Evolutionary conservation across 1,140 invertebrate genomes (phyloP).

Genomic region (Ceratina japonica): DNA sequence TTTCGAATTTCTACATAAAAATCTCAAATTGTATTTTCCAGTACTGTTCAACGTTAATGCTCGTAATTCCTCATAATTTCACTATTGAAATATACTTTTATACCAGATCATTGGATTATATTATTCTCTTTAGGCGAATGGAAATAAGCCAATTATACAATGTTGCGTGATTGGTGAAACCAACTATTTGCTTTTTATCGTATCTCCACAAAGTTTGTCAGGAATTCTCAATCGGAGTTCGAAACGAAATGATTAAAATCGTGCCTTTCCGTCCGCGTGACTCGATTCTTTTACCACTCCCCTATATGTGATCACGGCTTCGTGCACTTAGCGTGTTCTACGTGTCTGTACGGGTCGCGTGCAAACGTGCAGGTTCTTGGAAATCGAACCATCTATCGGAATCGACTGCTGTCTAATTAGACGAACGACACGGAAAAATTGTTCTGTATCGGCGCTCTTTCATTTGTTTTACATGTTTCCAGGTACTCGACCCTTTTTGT

Average conservation of each 20-base stretch:
- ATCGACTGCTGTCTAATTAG: conserved; percentile 55
- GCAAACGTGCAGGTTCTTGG: conserved; percentile 51
- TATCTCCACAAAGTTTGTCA: conserved; percentile 46
- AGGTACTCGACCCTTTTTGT: too few relatives aligned
- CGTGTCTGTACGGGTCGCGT: conserved; percentile 37
- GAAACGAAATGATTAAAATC: conserved; percentile 37
- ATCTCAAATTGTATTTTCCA: too few relatives aligned
- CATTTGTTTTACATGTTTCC: too few relatives aligned
- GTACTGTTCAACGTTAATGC: too few relatives aligned
- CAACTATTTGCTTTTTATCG: conserved; percentile 55
- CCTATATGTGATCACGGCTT: conserved; percentile 12
- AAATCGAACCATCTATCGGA: conserved; percentile 53
- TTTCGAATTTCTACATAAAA: too few relatives aligned
- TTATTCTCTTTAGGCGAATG: not conserved
- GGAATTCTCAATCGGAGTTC: conserved; percentile 58
- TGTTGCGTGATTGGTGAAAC: conserved; percentile 58
- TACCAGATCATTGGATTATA: too few relatives aligned
- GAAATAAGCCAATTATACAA: conserved; percentile 44
- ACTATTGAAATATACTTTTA: not conserved
- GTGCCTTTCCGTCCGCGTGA: conserved; percentile 46
- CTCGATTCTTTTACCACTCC: conserved; percentile 49
- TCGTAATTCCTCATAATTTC: not conserved
- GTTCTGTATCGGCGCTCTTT: conserved; percentile 9
- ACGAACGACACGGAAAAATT: conserved; percentile 31
- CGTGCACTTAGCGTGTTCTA: conserved; percentile 49